Evolutionary conservation across 2,888 invertebrate genomes (phyloP), one percentile per base, ranked within the genome.

Genomic region (Azorinus chamasolen): DNA sequence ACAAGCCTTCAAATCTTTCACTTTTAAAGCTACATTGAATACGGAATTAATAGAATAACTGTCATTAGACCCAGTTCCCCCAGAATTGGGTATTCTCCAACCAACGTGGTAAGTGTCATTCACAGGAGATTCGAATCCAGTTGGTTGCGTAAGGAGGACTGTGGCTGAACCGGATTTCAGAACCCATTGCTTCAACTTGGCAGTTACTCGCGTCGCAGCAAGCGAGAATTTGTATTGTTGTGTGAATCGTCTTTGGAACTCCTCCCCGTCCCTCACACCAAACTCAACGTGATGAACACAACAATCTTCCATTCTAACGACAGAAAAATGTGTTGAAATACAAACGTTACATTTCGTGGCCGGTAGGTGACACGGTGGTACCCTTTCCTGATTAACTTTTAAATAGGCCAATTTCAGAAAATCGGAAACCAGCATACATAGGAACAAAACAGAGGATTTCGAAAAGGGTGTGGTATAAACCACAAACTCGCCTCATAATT

Each of bases 1-100:
- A 55, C 83, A 83, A 24, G 46, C 32, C 18, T 87, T 68, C 1
- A 93, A 79, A 83, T 93, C 85, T 63, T 86, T 88, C 3, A 94
- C 93, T 73, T 88, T 84, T 18, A 94, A 79, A n/a, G 93, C 93
- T 3, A 93, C 88, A 79, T 94, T 93, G 73, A 92, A 93, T 0
- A 93, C 93, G 18, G 93, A 90, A 79, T 93, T 92, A 6, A 70
- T 48, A 2, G 54, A 54, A 20, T 25, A 6, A n/a, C 18, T 5
- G 20, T 22, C n/a, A 18, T 20, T 39, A 16, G 48, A 22, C n/a
- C n/a, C 20, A 25, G n/a, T 16, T 2, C 18, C 27, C 12, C 58
- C 43, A 32, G 4, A 4, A 32, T 32, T 32, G 5, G 32, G 32
- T 32, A 32, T 10, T 22, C 5, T 16, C 73, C 59, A 72, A 24